Conservation (phyloP, 2,113 vertebrate species). For the Malurus melanocephalus region DNA sequence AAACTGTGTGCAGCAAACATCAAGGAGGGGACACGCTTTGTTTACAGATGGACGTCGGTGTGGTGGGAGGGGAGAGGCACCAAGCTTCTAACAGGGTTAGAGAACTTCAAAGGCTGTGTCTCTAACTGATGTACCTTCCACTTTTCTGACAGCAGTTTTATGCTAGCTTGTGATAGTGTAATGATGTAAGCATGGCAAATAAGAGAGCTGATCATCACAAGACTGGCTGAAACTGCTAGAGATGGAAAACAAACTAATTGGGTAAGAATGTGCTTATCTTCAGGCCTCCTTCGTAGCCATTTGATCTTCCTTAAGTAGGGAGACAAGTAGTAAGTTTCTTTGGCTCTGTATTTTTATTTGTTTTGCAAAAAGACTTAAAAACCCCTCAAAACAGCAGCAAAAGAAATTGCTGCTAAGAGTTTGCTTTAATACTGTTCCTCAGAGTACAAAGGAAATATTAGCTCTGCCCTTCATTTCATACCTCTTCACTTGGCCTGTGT, state of each 20-base stretch:
- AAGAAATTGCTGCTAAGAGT: background rate
- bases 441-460: background rate
- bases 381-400: rapidly evolving
- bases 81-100: background rate
- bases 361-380: background rate
- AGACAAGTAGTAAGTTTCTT: background rate
- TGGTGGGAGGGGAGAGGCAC: background rate
- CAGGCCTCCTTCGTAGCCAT: background rate
- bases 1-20: rapidly evolving
- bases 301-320: background rate
- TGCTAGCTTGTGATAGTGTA: background rate
- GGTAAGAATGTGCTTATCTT: background rate
- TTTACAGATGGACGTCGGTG: rapidly evolving
- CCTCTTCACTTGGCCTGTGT: background rate
- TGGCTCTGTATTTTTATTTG: background rate
- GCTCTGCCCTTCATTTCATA: background rate
- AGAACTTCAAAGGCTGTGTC: background rate
- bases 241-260: background rate
- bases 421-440: background rate
- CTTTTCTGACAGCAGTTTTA: background rate
- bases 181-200: background rate
- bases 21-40: background rate
- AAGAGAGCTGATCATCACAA: background rate
- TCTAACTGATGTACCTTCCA: background rate
- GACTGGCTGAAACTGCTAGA: background rate